A percentile compares a stretch with the other conserved stretches of the same genome.
These are phyloP conservation scores for Pelvicachromis taeniatus DNA, from an alignment of 2,113 vertebrate species.

Conservation along the genomic window DNA sequence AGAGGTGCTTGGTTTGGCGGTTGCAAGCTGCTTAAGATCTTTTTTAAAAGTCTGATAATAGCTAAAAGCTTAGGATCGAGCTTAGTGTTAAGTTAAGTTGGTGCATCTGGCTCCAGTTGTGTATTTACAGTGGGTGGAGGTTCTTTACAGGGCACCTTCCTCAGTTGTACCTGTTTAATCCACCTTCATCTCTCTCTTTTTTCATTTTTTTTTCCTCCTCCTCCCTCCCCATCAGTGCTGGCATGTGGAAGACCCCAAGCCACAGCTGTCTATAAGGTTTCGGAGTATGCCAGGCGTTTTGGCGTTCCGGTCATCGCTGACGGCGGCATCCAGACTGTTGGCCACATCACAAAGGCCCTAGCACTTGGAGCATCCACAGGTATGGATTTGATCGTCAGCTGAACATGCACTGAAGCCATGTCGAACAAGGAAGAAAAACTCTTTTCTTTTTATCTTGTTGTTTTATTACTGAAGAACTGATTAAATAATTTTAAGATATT, in stretches of 20 bases:
- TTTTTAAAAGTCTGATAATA: not conserved
- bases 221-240: constrained; percentile 75
- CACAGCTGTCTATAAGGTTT: constrained; percentile 96
- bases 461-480: not conserved
- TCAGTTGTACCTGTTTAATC: not conserved
- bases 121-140: not conserved
- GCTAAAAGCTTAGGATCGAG: not conserved
- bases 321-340: constrained; percentile 92
- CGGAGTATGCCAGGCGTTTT: constrained; percentile 90
- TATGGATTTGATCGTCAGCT: constrained; percentile 30
- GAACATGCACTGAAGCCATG: not conserved
- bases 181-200: not conserved
- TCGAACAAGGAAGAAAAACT: not conserved
- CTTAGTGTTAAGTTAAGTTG: not conserved
- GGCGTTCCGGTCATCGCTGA: constrained; percentile 94
- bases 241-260: constrained; percentile 95
- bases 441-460: not conserved
- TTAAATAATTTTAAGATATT: not conserved
- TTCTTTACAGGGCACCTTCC: not conserved
- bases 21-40: not conserved
- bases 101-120: not conserved
- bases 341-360: constrained; percentile 92
- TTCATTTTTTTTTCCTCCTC: too few species aligned
- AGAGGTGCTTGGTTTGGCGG: not conserved
- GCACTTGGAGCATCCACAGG: constrained; percentile 94